Evolutionary conservation across 2,113 vertebrate species (phyloP).

Genomic region (Todiramphus chloris): DNA sequence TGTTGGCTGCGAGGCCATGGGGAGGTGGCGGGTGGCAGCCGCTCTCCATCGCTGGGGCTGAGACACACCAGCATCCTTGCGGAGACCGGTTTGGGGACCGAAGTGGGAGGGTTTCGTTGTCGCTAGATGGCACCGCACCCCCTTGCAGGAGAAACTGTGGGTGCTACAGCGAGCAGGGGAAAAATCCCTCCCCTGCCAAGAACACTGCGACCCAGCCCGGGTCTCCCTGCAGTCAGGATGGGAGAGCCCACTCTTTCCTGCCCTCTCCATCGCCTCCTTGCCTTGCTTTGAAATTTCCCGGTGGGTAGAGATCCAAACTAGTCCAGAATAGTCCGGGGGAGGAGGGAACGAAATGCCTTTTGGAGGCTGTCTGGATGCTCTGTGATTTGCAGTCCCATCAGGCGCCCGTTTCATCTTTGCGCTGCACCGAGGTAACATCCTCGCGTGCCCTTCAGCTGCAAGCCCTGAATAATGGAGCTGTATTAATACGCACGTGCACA

Average conservation of each 20-base stretch:
- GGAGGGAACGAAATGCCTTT: background rate
- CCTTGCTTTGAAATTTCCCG: background rate
- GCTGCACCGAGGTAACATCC: background rate
- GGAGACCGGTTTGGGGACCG: background rate
- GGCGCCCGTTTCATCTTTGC: background rate
- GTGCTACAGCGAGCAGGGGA: background rate
- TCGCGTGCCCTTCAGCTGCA: background rate
- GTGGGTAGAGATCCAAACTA: background rate
- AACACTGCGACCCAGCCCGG: fast-evolving
- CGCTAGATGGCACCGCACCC: conserved; percentile 56
- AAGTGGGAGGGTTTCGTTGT: fast-evolving
- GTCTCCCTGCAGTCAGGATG: fast-evolving
- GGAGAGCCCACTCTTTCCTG: fast-evolving
- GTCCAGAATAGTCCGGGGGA: background rate
- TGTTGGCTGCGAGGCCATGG: background rate
- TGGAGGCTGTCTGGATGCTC: background rate
- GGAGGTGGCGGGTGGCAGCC: background rate
- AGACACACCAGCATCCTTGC: background rate
- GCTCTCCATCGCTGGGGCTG: background rate
- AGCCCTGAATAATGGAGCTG: background rate
- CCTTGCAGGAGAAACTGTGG: background rate
- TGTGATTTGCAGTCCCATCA: background rate
- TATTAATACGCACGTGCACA: background rate
- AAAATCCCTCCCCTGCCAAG: fast-evolving
- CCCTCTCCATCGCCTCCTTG: background rate